phyloP scores from a whole-genome alignment of 2,797 vertebrate genomes.

The Eulemur rubriventer region DNA sequence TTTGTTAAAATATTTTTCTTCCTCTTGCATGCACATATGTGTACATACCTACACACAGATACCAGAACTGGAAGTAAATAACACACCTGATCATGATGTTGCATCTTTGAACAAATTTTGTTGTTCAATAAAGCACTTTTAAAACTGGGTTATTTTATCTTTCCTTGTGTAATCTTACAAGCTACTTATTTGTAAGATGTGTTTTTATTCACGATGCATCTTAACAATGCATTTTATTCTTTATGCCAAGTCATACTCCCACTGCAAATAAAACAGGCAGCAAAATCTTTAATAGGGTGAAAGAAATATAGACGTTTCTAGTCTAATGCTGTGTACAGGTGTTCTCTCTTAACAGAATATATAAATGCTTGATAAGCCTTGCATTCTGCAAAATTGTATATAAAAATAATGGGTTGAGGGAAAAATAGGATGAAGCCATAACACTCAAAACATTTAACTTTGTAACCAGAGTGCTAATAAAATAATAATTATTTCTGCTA shows the following conservation, averaged over 20 bases:
- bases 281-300: slow-evolving; percentile 10
- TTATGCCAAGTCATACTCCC: slow-evolving; percentile 45
- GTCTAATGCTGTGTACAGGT: neutral
- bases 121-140: slow-evolving; percentile 33
- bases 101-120: slow-evolving; percentile 34
- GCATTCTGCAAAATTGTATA: neutral
- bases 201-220: slow-evolving; percentile 20
- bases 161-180: slow-evolving; percentile 13
- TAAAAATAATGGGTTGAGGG: slow-evolving; percentile 28
- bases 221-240: slow-evolving; percentile 50
- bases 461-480: slow-evolving; percentile 15
- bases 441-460: slow-evolving; percentile 46
- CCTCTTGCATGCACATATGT: neutral
- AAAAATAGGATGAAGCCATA: neutral
- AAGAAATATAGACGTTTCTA: neutral
- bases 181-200: neutral
- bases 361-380: neutral
- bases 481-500: slow-evolving; percentile 7
- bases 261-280: slow-evolving; percentile 22
- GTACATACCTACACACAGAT: neutral
- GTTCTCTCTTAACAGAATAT: slow-evolving; percentile 32
- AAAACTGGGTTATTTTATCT: slow-evolving; percentile 39
- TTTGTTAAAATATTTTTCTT: slow-evolving; percentile 43
- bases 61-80: slow-evolving; percentile 13
- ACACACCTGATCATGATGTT: neutral